Conservation (phyloP, 2,888 invertebrate species). For the Branchellion lobata region DNA sequence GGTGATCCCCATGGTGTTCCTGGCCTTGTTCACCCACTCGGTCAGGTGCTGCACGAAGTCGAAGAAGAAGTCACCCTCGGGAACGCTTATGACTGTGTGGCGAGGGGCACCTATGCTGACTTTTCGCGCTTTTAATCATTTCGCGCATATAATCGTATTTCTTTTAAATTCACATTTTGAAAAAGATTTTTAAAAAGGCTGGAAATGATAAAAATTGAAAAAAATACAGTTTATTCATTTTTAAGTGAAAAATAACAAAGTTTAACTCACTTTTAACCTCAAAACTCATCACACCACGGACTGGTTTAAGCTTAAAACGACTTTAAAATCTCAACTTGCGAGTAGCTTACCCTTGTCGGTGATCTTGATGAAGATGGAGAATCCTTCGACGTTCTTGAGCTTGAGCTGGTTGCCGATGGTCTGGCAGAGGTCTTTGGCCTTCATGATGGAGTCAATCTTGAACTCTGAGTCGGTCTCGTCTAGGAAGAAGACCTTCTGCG, state of each 20-base stretch:
- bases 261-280: too few species aligned
- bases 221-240: too few species aligned
- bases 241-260: too few species aligned
- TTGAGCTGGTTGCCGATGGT: conserved; percentile 77
- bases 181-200: too few species aligned
- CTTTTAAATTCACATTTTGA: too few species aligned
- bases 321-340: too few species aligned
- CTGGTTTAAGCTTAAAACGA: too few species aligned
- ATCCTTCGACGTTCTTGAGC: conserved; percentile 79
- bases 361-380: conserved; percentile 88
- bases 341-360: conserved; percentile 78
- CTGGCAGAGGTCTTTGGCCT: conserved; percentile 80
- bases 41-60: conserved; percentile 85
- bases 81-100: conserved; percentile 78
- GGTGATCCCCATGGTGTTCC: conserved; percentile 74
- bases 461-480: conserved; percentile 92
- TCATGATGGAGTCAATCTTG: conserved; percentile 86
- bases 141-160: too few species aligned
- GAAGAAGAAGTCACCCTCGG: conserved; percentile 88
- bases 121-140: too few species aligned
- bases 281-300: too few species aligned
- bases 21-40: conserved; percentile 80
- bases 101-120: too few species aligned
- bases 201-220: too few species aligned
- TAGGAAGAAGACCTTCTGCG: conserved; percentile 99